A percentile compares a stretch with the other conserved stretches of the same genome.
Conservation (phyloP, 2,888 invertebrate genomes). For the Watsonalla binaria region DNA sequence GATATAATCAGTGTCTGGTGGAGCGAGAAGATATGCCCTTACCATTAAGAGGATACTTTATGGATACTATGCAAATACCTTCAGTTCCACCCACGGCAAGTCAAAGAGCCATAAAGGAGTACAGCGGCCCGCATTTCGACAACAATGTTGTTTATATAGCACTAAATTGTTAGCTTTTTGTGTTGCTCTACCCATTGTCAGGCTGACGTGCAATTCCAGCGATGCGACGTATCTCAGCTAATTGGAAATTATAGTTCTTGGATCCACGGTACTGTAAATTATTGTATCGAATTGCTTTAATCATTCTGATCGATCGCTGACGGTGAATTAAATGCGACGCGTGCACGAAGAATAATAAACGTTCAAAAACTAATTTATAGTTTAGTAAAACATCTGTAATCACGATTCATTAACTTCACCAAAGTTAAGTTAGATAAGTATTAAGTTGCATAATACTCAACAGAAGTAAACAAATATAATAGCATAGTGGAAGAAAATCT, state of each 20-base stretch:
- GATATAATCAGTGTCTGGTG: slow-evolving; percentile 27
- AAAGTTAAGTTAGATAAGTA: no score
- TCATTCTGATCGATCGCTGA: slow-evolving; percentile 56
- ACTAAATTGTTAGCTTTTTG: slow-evolving; percentile 43
- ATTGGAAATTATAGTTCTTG: slow-evolving; percentile 64
- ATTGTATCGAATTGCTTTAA: slow-evolving; percentile 50
- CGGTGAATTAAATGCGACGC: slow-evolving; percentile 32
- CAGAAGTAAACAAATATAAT: background rate
- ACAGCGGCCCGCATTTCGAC: slow-evolving; percentile 30
- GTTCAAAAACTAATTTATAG: slow-evolving; percentile 17
- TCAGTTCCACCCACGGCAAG: slow-evolving; percentile 25
- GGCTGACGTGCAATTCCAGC: slow-evolving; percentile 24
- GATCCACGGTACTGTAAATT: slow-evolving; percentile 49
- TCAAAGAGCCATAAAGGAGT: slow-evolving; percentile 26
- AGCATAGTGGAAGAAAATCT: slow-evolving; percentile 2
- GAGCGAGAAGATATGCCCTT: slow-evolving; percentile 27
- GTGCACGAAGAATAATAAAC: slow-evolving; percentile 37
- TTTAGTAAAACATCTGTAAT: background rate
- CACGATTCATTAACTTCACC: no score
- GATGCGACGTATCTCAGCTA: slow-evolving; percentile 42
- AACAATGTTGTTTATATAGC: slow-evolving; percentile 44
- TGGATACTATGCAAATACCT: slow-evolving; percentile 34
- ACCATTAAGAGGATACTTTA: slow-evolving; percentile 36
- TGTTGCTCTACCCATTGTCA: slow-evolving; percentile 33
- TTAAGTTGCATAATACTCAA: no score